Percentiles rank a stretch among this genome's conserved stretches.
These are phyloP conservation scores for Pardalotus punctatus DNA, from an alignment of 2,113 vertebrate genomes.

Conservation along the genomic window DNA sequence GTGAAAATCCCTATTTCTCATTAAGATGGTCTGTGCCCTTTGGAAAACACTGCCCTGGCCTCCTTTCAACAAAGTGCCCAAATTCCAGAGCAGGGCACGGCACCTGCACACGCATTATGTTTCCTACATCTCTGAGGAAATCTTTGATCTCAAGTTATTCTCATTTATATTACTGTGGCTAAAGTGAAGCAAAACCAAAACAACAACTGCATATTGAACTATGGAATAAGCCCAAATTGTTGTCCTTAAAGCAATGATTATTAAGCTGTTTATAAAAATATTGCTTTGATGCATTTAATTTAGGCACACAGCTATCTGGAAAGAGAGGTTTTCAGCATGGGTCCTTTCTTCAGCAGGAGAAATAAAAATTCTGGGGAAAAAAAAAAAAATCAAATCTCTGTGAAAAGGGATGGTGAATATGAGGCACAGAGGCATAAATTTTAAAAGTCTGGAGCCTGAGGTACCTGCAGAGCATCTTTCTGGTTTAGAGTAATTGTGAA, in stretches of 20 bases:
- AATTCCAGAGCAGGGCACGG: not conserved
- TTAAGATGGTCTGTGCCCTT: not conserved
- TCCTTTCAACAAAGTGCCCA: not conserved
- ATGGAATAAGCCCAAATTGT: constrained; percentile 1
- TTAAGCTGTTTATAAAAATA: constrained; percentile 23
- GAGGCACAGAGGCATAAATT: not conserved
- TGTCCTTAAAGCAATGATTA: constrained; percentile 31
- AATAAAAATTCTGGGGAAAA: not conserved
- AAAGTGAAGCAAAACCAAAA: not conserved
- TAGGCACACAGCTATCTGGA: not conserved
- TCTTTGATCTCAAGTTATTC: constrained; percentile 29
- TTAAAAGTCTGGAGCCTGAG: not conserved
- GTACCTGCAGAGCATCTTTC: constrained; percentile 32
- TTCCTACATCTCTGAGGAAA: not conserved
- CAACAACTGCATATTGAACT: not conserved
- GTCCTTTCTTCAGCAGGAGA: not conserved
- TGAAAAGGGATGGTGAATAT: not conserved
- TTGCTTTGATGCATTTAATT: not conserved
- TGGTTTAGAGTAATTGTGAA: constrained; percentile 32
- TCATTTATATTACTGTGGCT: constrained; percentile 3
- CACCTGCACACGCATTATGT: not conserved
- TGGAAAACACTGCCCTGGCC: not conserved
- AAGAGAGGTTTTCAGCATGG: not conserved
- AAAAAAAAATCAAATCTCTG: not conserved
- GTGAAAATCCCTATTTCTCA: constrained; percentile 13